Evolutionary conservation across 92 coral and sea anemone species (phyloP), one percentile per base, ranked within the genome.

Genomic region (Ricordea florida): DNA sequence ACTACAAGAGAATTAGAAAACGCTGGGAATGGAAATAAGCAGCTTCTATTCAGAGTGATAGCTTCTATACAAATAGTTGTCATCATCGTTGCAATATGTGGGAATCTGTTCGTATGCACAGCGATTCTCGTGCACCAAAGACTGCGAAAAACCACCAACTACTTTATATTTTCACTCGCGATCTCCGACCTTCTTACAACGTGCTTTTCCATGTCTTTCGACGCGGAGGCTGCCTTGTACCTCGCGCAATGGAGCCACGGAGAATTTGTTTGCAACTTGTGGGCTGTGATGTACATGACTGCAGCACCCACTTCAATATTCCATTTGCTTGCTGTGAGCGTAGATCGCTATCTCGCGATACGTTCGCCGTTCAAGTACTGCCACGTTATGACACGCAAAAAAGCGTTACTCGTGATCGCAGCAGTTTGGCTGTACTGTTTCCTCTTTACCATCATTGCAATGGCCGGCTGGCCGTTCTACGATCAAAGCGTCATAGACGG

Each of bases 111-210:
- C n/a, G 93, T 91, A 7, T 91, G 97, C 66, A 31, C 58, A 23
- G 93, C 97, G 4, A 89, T 91, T 35, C 16, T 71, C 5, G 57
- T 88, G 4, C 71, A 91, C 58, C 72, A 80, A 43, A 81, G 89
- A 21, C 81, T 91, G 14, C 93, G 90, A 33, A 79, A 84, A 23
- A 47, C 86, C 0, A 87, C 97, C 48, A 91, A 89, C 59, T 69
- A 79, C 59, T 91, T 91, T 72, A 91, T 91, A 44, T 87, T 91
- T 63, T 91, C 97, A 3, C 79, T 91, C 58, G 93, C 93, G 2
- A 66, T 91, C n/a, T 80, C 90, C 9, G 97, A 91, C 46, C 78
- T 91, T 29, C 48, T 91, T 22, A 87, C 97, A 28, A 93, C 93
- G 2, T 71, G 67, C 33, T 67, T 87, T n/a, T 78, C 90, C 6